Percentiles rank a stretch among this genome's conserved stretches.
Evolutionary conservation across 1,140 invertebrate species (phyloP).

Genomic region (Drosophila serrata): DNA sequence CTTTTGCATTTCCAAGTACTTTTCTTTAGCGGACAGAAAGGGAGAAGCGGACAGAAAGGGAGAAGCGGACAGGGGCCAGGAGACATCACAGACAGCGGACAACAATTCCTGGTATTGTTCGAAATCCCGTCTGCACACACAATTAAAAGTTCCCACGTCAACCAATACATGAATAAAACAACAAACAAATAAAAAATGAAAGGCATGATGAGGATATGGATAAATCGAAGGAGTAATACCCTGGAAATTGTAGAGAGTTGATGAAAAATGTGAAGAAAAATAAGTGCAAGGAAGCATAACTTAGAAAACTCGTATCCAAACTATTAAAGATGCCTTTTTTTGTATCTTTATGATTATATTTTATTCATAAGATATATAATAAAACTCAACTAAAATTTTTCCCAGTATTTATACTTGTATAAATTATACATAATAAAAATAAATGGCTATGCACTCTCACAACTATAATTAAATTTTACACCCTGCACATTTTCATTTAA

Average conservation of each 20-base stretch:
- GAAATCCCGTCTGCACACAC: constrained; percentile 54
- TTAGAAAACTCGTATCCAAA: background rate
- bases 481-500: constrained; percentile 7
- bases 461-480: background rate
- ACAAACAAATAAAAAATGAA: constrained; percentile 13
- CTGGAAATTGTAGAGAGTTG: background rate
- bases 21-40: constrained; percentile 8
- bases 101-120: constrained; percentile 63
- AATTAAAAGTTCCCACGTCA: constrained; percentile 81
- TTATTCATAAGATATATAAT: background rate
- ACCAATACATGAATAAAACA: constrained; percentile 73
- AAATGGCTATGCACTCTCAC: background rate
- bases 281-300: background rate
- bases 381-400: background rate
- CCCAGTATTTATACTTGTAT: background rate
- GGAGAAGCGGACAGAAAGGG: background rate
- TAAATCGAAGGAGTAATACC: background rate
- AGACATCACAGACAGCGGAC: constrained; percentile 21
- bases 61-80: background rate
- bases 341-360: background rate
- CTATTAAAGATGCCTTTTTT: too few species aligned
- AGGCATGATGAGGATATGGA: background rate
- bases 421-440: constrained; percentile 2
- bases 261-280: background rate
- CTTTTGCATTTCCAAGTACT: constrained; percentile 68